Evolutionary conservation across 2,797 vertebrate genomes (phyloP).

Genomic region (Dipus sagitta): DNA sequence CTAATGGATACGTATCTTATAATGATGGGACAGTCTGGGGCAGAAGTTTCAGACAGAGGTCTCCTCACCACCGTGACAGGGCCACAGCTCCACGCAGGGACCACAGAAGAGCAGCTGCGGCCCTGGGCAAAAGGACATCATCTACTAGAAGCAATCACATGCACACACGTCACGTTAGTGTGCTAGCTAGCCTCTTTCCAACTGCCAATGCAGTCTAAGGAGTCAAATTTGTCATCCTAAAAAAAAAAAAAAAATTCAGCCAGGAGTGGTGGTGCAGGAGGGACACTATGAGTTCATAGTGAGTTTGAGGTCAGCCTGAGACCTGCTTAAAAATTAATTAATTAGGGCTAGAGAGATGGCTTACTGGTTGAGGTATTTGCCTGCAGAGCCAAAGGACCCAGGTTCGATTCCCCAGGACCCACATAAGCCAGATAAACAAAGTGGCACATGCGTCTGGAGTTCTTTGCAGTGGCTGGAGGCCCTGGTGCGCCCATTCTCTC

Average conservation of each 20-base stretch:
- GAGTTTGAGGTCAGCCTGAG: neutral
- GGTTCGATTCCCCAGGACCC: no score
- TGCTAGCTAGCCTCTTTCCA: neutral
- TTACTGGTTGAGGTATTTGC: no score
- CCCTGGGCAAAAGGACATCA: neutral
- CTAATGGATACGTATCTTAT: neutral
- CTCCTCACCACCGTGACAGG: neutral
- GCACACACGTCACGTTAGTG: neutral
- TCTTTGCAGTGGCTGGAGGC: no score
- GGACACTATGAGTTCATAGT: neutral
- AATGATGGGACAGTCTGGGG: neutral
- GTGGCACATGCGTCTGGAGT: no score
- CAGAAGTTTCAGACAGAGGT: neutral
- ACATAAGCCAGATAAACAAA: no score
- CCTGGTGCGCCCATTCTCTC: no score
- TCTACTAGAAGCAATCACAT: neutral
- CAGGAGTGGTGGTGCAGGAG: neutral
- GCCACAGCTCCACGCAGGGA: neutral
- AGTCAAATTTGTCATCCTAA: neutral
- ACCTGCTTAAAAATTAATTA: neutral
- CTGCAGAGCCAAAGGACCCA: no score
- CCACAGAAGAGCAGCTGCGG: neutral
- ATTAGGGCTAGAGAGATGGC: no score
- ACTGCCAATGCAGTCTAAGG: neutral
- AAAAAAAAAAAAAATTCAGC: neutral